These are phyloP conservation scores for Drosophila leontia DNA, from an alignment of 1,140 invertebrate species.

Conservation along the genomic window DNA sequence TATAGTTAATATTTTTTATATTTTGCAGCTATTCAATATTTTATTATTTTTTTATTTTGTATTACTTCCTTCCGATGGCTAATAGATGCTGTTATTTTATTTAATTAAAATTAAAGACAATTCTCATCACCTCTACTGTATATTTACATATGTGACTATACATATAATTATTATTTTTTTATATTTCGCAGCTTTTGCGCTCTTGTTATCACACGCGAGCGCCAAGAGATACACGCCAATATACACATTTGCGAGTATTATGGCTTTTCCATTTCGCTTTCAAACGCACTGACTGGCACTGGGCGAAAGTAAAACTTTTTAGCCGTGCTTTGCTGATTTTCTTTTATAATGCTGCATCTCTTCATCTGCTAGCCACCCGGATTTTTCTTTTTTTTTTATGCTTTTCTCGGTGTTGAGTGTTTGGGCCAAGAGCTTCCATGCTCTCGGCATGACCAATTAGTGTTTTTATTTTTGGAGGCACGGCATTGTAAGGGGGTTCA, in stretches of 20 bases:
- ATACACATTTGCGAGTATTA: conserved; percentile 5
- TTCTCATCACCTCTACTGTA: neutral
- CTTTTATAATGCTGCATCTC: conserved; percentile 6
- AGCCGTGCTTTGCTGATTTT: conserved; percentile 13
- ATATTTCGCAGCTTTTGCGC: conserved; percentile 41
- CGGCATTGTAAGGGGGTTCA: conserved; percentile 71
- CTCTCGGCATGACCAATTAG: conserved; percentile 44
- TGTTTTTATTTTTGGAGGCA: conserved; percentile 65
- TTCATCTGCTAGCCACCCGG: conserved; percentile 7
- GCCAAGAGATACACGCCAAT: conserved; percentile 11
- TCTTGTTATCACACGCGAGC: conserved; percentile 33
- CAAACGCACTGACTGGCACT: conserved; percentile 50
- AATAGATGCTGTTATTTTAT: neutral
- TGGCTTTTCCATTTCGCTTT: conserved; percentile 70
- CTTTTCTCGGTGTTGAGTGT: neutral
- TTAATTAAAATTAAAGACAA: neutral
- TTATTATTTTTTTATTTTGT: neutral
- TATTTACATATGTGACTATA: conserved; percentile 7
- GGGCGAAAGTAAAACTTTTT: conserved; percentile 58
- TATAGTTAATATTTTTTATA: too few relatives aligned
- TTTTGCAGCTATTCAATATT: too few relatives aligned
- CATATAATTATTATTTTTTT: conserved; percentile 55
- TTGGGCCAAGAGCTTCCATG: conserved; percentile 30
- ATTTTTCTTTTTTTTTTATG: conserved; percentile 14
- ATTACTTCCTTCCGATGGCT: neutral